Conservation (phyloP, 2,888 invertebrate genomes). For the Ganaspis brasiliensis region DNA sequence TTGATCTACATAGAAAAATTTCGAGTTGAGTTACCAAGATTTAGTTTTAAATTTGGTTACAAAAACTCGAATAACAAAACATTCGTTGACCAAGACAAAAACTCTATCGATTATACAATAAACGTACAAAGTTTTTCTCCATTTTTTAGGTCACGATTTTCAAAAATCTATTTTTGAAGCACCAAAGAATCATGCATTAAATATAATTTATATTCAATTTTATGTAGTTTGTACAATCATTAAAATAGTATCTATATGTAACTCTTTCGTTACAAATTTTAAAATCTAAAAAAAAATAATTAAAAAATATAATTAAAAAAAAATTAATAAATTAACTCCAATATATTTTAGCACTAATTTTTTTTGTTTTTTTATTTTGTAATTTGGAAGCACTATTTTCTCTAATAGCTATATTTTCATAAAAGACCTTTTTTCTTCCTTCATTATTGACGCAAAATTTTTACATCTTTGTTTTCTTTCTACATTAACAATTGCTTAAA, state of each 20-base stretch:
- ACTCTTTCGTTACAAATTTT: no score
- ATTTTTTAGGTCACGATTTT: neutral
- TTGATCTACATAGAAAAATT: neutral
- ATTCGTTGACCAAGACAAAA: constrained; percentile 11
- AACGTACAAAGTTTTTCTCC: neutral
- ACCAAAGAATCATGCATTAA: constrained; percentile 30
- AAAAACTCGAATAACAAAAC: neutral
- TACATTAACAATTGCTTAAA: neutral
- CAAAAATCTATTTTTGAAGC: constrained; percentile 29
- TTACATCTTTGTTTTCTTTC: neutral
- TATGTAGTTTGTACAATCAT: constrained; percentile 31
- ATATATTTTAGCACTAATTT: neutral
- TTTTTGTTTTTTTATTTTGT: neutral
- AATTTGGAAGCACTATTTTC: constrained; percentile 26
- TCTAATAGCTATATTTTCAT: neutral
- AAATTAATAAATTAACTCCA: no score
- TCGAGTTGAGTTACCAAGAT: neutral
- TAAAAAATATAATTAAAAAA: no score
- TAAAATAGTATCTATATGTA: constrained; percentile 5
- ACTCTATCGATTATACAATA: constrained; percentile 22
- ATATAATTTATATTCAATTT: constrained; percentile 14
- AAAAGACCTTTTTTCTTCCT: no score
- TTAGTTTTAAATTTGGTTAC: neutral
- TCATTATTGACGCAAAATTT: no score
- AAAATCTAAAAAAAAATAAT: neutral